phyloP scores from a whole-genome alignment of 2,797 vertebrate species.

The Microchirus variegatus region DNA sequence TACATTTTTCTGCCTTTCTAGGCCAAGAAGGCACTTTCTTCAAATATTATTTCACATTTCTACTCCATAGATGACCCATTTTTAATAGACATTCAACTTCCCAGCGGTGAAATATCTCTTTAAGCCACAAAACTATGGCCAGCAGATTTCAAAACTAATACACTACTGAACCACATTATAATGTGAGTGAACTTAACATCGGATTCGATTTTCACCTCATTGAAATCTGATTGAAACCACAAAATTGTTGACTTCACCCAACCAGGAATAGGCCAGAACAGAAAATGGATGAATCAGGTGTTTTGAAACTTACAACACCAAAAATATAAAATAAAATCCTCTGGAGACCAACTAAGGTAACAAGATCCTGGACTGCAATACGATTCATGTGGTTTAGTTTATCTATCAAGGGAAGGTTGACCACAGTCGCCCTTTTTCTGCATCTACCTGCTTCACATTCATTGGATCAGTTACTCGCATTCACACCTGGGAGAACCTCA shows the following conservation, averaged over 20 bases:
- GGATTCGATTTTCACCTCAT: background rate
- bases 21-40: no score
- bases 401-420: slow-evolving; percentile 38
- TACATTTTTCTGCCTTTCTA: no score
- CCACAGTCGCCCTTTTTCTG: slow-evolving; percentile 28
- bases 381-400: slow-evolving; percentile 32
- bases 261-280: background rate
- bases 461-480: slow-evolving; percentile 52
- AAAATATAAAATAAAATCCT: slow-evolving; percentile 4
- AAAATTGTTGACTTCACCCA: slow-evolving; percentile 11
- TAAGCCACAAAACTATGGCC: no score
- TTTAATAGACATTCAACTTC: no score
- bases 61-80: no score
- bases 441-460: slow-evolving; percentile 49
- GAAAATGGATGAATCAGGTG: background rate
- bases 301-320: background rate
- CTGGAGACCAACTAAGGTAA: background rate
- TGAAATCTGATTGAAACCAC: background rate
- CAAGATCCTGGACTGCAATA: slow-evolving; percentile 4
- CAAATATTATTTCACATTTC: no score
- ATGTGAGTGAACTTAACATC: background rate
- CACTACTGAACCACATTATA: no score
- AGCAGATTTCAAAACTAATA: no score
- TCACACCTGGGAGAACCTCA: slow-evolving; percentile 53
- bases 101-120: no score